Conservation (phyloP, 1,140 invertebrate genomes). For the Microplitis demolitor region DNA sequence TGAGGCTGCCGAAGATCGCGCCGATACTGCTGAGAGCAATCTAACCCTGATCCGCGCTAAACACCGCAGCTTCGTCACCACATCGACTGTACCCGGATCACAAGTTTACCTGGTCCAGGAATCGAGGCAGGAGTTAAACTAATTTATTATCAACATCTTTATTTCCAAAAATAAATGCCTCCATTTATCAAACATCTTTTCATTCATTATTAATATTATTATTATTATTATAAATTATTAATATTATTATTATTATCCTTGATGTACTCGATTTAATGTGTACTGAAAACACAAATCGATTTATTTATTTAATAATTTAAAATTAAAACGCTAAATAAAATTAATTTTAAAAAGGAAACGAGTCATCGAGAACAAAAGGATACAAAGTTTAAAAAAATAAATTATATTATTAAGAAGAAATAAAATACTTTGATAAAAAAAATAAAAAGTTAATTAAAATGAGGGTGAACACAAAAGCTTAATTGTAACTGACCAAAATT, state of each 20-base stretch:
- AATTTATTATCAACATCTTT: conserved; percentile 7
- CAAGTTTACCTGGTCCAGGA: conserved; percentile 88
- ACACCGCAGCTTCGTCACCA: conserved; percentile 93
- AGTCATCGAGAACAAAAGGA: no score
- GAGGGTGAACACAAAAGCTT: not conserved
- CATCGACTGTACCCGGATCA: conserved; percentile 82
- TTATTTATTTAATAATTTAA: no score
- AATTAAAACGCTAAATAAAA: no score
- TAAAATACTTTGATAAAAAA: no score
- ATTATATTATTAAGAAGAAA: no score
- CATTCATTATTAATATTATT: not conserved
- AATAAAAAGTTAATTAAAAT: not conserved
- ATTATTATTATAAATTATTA: no score
- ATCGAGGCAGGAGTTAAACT: conserved; percentile 61
- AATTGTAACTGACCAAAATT: not conserved
- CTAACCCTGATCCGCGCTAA: conserved; percentile 93
- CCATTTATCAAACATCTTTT: conserved; percentile 7
- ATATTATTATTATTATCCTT: no score
- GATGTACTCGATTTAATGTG: no score
- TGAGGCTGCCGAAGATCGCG: conserved; percentile 94
- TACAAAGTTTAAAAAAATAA: no score
- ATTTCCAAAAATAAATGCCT: conserved; percentile 15
- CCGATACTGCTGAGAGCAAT: conserved; percentile 92
- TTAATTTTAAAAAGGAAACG: no score
- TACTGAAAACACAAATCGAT: no score